Evolutionary conservation across 2,797 vertebrate genomes (phyloP), one percentile per base, ranked within the genome.

Genomic region (Parambassis ranga): DNA sequence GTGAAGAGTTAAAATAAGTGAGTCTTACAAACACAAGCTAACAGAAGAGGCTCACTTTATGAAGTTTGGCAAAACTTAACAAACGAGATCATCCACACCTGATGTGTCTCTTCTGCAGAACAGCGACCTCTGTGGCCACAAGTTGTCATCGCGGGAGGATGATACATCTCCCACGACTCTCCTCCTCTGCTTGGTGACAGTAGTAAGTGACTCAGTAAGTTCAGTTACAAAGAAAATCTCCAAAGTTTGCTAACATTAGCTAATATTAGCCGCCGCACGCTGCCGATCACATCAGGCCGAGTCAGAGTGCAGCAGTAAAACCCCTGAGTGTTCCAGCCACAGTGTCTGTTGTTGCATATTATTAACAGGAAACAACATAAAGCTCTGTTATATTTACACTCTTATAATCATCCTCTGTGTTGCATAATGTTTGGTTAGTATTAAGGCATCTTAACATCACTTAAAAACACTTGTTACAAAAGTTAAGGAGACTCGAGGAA

Each of bases 391-490:
- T 38, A 18, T 66, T 28, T 59, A 63, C 10, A 50, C 24, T 4
- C 52, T 23, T 31, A 38, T 42, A 23, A 41, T 56, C 1, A 36
- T 19, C 15, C 50, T 3, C 42, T 5, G 5, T 26, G 5, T 43
- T 47, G 55, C 23, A 35, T 38, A 49, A 46, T n/a, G 33, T 33
- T n/a, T 59, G 2, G 15, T 59, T 59, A 77, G 32, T 53, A 33
- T 23, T 24, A 81, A 83, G 56, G 55, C 61, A 71, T 35, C n/a
- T n/a, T 0, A 24, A 69, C 4, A 5, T 8, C 5, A 64, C 47
- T 7, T 48, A 51, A 28, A 59, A 56, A 68, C 26, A 15, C 42
- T 31, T 16, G 52, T 43, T 23, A 31, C 16, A 51, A 53, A 59
- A 41, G 11, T 38, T 30, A 14, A 35, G 39, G 15, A 53, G 53